phyloP scores from a whole-genome alignment of 2,888 invertebrate species.

The Anorthoa munda region DNA sequence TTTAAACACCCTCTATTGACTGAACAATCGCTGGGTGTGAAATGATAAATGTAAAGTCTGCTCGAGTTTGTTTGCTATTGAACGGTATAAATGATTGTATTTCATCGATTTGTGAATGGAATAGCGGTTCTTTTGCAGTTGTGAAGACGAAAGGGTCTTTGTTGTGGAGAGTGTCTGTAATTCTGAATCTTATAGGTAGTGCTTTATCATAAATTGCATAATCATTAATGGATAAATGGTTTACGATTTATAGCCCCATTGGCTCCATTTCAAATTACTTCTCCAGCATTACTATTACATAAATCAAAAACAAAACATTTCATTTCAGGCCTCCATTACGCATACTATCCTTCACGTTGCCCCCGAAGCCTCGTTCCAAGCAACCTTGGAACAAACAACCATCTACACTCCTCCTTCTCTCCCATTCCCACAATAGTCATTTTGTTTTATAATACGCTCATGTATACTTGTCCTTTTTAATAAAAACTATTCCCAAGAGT shows the following conservation, averaged over 20 bases:
- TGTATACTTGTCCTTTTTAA: slow-evolving; percentile 55
- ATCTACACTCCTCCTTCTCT: slow-evolving; percentile 36
- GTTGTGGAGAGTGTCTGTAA: background rate
- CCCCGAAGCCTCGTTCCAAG: slow-evolving; percentile 40
- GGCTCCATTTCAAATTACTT: background rate
- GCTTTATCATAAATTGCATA: slow-evolving; percentile 1
- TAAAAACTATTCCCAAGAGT: slow-evolving; percentile 57
- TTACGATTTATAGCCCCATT: background rate
- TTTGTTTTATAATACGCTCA: slow-evolving; percentile 51
- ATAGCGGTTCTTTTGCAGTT: slow-evolving; percentile 37
- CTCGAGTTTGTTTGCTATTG: slow-evolving; percentile 66
- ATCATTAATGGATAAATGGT: background rate
- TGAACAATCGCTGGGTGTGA: slow-evolving; percentile 81
- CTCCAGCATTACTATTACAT: background rate
- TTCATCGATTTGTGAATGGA: slow-evolving; percentile 50
- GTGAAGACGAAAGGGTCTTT: slow-evolving; percentile 11
- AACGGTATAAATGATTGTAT: slow-evolving; percentile 59
- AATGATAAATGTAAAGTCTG: slow-evolving; percentile 82
- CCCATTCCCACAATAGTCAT: slow-evolving; percentile 41
- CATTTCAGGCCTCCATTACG: slow-evolving; percentile 31
- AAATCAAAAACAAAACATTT: slow-evolving; percentile 27
- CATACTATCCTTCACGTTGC: slow-evolving; percentile 20
- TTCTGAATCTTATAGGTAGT: background rate
- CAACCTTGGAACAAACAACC: slow-evolving; percentile 36
- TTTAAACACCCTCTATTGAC: slow-evolving; percentile 88